These are phyloP conservation scores for Papilio glaucus DNA, from an alignment of 1,140 invertebrate species.

Conservation along the genomic window DNA sequence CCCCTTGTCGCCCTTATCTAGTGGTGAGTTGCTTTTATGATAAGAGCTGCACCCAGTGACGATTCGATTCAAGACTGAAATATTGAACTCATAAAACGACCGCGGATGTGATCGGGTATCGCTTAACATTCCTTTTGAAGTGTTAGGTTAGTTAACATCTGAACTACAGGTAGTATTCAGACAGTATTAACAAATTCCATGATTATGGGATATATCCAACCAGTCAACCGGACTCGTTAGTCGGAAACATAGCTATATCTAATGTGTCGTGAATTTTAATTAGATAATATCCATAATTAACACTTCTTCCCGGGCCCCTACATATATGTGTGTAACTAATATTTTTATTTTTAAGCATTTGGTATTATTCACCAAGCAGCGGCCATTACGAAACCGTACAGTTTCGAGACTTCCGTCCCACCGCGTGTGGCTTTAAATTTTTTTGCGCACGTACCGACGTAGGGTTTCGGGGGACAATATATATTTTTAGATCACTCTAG, in stretches of 20 bases:
- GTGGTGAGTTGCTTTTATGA: too few relatives aligned
- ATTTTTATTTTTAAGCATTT: slow-evolving; percentile 26
- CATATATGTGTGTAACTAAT: slow-evolving; percentile 1
- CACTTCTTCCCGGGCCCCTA: not conserved
- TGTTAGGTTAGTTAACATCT: too few relatives aligned
- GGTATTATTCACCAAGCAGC: slow-evolving; percentile 18
- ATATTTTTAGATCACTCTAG: slow-evolving; percentile 27
- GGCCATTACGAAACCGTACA: slow-evolving; percentile 32
- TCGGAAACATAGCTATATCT: not conserved
- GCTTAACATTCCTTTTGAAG: too few relatives aligned
- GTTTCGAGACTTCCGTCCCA: slow-evolving; percentile 38
- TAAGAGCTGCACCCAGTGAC: too few relatives aligned
- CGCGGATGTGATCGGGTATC: too few relatives aligned
- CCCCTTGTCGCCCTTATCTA: too few relatives aligned
- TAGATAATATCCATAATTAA: not conserved
- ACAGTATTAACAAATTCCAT: too few relatives aligned
- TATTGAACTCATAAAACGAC: too few relatives aligned
- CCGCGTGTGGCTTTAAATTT: slow-evolving; percentile 37
- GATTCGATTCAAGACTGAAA: too few relatives aligned
- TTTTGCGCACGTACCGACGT: slow-evolving; percentile 34
- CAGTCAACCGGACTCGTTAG: not conserved
- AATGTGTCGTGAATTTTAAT: not conserved
- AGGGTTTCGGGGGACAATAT: slow-evolving; percentile 36
- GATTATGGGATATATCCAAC: too few relatives aligned
- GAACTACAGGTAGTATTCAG: too few relatives aligned